Conservation (phyloP, 2,888 invertebrate genomes). For the Apodemia zela region DNA sequence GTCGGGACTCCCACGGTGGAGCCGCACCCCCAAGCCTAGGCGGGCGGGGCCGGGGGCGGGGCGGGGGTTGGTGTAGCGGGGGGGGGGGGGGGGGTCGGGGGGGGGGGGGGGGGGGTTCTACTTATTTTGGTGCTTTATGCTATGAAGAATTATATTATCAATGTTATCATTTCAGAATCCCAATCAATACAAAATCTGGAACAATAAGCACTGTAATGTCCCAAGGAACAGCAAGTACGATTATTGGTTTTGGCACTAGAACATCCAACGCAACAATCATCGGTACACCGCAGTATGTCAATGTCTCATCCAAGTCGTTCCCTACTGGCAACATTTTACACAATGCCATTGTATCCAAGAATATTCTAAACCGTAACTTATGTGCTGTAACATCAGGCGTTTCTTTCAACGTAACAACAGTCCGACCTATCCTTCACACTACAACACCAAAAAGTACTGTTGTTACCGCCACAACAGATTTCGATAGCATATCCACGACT, state of each 20-base stretch:
- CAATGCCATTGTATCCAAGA: conserved; percentile 73
- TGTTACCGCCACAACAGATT: conserved; percentile 52
- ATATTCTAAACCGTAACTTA: conserved; percentile 60
- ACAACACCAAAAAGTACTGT: conserved; percentile 59
- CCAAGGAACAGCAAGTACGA: conserved; percentile 69
- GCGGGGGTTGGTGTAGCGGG: too few relatives aligned
- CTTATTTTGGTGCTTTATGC: too few relatives aligned
- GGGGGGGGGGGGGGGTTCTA: too few relatives aligned
- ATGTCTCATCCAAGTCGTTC: conserved; percentile 70
- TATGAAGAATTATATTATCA: background rate
- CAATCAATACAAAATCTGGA: conserved; percentile 66
- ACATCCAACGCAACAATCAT: conserved; percentile 63
- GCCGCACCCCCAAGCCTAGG: too few relatives aligned
- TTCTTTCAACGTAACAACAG: conserved; percentile 61
- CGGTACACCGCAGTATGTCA: conserved; percentile 69
- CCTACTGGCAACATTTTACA: conserved; percentile 75
- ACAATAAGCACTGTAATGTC: conserved; percentile 74
- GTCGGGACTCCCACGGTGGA: too few relatives aligned
- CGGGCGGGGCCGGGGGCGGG: too few relatives aligned
- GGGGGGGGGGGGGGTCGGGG: too few relatives aligned
- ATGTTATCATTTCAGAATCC: conserved; percentile 52
- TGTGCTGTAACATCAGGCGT: conserved; percentile 51
- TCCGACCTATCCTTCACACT: conserved; percentile 56
- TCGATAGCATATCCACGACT: conserved; percentile 66
- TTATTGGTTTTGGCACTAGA: conserved; percentile 70